Conservation (phyloP, 2,113 vertebrate genomes). For the Sarotherodon lohbergeri region DNA sequence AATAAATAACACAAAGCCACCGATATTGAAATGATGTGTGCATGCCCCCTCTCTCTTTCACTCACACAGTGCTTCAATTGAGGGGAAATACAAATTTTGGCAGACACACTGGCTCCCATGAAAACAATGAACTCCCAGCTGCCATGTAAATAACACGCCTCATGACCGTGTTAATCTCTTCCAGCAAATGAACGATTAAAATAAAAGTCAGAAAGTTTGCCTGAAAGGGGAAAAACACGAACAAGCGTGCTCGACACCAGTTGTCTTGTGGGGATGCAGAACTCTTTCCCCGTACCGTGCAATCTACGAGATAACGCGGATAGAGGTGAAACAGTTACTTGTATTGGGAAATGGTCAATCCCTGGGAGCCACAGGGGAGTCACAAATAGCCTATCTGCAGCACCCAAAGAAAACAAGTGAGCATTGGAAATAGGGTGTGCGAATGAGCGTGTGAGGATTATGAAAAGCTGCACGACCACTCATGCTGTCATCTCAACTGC, state of each 20-base stretch:
- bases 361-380: background rate
- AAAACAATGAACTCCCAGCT: slow-evolving; percentile 54
- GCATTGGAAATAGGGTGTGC: slow-evolving; percentile 19
- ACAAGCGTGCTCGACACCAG: background rate
- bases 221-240: background rate
- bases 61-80: slow-evolving; percentile 5
- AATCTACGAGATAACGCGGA: background rate
- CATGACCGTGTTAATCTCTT: slow-evolving; percentile 41
- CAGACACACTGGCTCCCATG: slow-evolving; percentile 48
- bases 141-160: slow-evolving; percentile 53
- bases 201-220: slow-evolving; percentile 26
- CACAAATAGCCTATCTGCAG: background rate
- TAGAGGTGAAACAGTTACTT: background rate
- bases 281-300: background rate
- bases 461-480: background rate
- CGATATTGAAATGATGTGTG: background rate
- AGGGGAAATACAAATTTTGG: slow-evolving; percentile 56
- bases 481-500: background rate
- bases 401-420: slow-evolving; percentile 11
- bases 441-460: background rate
- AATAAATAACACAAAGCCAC: background rate
- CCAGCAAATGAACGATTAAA: slow-evolving; percentile 22
- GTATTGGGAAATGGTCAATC: background rate
- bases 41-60: background rate
- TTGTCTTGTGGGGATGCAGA: background rate